Percentiles rank a stretch among this genome's conserved stretches.
These are phyloP conservation scores for Galemys pyrenaicus DNA, from an alignment of 2,113 vertebrate genomes.

Conservation along the genomic window DNA sequence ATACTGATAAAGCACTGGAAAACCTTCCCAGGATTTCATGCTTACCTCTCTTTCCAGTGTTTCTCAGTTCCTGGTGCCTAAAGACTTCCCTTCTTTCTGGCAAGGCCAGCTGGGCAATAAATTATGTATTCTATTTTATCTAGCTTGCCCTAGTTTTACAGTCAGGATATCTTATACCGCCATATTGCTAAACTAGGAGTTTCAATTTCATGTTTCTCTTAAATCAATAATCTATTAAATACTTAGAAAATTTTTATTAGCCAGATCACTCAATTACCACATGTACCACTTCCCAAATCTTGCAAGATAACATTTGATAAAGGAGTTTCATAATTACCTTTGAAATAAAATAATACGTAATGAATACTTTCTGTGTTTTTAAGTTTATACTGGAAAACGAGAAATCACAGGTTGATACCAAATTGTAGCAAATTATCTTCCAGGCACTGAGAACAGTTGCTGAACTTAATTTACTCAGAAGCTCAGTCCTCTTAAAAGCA, in stretches of 20 bases:
- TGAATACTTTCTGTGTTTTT: neutral
- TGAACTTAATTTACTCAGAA: neutral
- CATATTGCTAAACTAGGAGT: neutral
- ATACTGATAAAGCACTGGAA: neutral
- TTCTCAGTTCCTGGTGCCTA: neutral
- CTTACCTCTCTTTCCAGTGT: neutral
- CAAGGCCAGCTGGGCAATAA: neutral
- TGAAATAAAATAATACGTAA: conserved; percentile 7
- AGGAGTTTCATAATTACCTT: neutral
- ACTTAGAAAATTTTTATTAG: neutral
- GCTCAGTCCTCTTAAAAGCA: neutral
- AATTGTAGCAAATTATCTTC: conserved; percentile 28
- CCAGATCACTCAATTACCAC: neutral
- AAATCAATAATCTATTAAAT: neutral
- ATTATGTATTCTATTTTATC: neutral
- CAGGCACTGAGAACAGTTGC: neutral
- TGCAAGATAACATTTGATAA: neutral
- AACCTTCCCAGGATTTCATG: neutral
- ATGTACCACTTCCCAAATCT: neutral
- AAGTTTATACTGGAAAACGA: neutral
- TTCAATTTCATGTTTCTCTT: conserved; percentile 21
- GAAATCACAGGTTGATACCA: conserved; percentile 8
- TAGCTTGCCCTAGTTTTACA: neutral
- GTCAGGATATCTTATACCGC: neutral
- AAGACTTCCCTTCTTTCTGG: neutral